Evolutionary conservation across 23 tunicate species (phyloP), one percentile per base, ranked within the genome.

Genomic region (Pegea sp.): DNA sequence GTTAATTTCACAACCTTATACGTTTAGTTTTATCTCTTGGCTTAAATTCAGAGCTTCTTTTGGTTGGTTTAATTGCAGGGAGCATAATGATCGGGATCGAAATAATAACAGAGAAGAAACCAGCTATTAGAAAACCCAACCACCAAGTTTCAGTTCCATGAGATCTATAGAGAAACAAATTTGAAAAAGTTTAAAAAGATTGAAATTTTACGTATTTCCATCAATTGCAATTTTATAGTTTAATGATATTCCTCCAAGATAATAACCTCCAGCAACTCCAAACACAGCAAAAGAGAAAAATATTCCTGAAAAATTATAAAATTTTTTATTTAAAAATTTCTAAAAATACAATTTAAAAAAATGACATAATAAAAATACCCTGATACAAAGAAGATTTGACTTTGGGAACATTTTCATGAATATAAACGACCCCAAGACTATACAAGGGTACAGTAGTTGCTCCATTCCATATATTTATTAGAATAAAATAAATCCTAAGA

Each of bases 241-340:
- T 8, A 38, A 11, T 8, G 13, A 8, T 8, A 38, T 38, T 16
- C 46, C 46, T 8, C 46, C 46, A 38, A 38, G 46, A 11, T 8
- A 38, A 16, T 38, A 38, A 38, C 46, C 46, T 38, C 46, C 46
- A 38, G 46, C 46, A 8, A 38, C 46, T 8, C 46, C 46, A 38
- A 38, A 11, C 11, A 38, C 46, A 38, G 46, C 11, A 38, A 38
- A 38, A 11, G 46, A 11, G 16, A 38, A 38, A 38, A 38, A 38
- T 38, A 38, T 38, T 38, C 46, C 46, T 38, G 16, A 38, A 38
- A 38, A 38, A 38, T 8, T 11, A 38, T 38, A 8, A 38, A 38
- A 16, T 38, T 8, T 38, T 8, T 8, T 8, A 38, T 38, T 8
- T 38, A 11, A 38, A 38, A 38, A 8, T 16, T 38, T 38, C 16